A percentile compares a stretch with the other conserved stretches of the same genome.
These are phyloP conservation scores for Brachypterus glaber DNA, from an alignment of 2,888 invertebrate species.

Conservation along the genomic window DNA sequence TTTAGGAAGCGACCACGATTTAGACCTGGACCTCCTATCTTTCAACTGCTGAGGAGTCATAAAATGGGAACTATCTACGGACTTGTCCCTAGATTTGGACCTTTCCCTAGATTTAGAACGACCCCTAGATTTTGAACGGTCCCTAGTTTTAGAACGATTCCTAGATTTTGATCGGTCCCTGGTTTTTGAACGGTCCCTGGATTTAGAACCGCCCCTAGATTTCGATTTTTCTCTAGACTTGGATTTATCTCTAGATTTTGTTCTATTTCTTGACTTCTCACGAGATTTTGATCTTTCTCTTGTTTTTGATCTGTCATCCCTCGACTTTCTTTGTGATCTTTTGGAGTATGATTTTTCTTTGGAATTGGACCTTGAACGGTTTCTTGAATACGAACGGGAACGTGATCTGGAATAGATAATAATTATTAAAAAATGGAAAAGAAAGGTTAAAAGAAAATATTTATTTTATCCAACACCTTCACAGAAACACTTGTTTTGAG, in stretches of 20 bases:
- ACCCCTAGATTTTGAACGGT: conserved; percentile 18
- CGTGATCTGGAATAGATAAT: too few species aligned
- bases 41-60: conserved; percentile 33
- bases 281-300: conserved; percentile 14
- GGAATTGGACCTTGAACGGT: background rate
- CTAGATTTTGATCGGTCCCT: conserved; percentile 26
- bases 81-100: conserved; percentile 23
- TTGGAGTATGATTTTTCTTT: conserved; percentile 4
- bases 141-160: conserved; percentile 29
- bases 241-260: conserved; percentile 5
- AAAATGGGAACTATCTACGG: conserved; percentile 35
- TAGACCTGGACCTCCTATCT: conserved; percentile 39
- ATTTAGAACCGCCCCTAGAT: conserved; percentile 24
- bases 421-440: too few species aligned
- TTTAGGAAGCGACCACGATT: conserved; percentile 54
- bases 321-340: too few species aligned
- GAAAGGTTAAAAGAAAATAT: too few species aligned
- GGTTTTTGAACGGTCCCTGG: conserved; percentile 23
- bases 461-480: too few species aligned
- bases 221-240: conserved; percentile 16
- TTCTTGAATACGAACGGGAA: background rate
- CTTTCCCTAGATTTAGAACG: conserved; percentile 13
- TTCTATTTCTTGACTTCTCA: background rate
- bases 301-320: too few species aligned
- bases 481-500: too few species aligned